Evolutionary conservation across 2,113 vertebrate genomes (phyloP).

Genomic region (Petaurus breviceps): DNA sequence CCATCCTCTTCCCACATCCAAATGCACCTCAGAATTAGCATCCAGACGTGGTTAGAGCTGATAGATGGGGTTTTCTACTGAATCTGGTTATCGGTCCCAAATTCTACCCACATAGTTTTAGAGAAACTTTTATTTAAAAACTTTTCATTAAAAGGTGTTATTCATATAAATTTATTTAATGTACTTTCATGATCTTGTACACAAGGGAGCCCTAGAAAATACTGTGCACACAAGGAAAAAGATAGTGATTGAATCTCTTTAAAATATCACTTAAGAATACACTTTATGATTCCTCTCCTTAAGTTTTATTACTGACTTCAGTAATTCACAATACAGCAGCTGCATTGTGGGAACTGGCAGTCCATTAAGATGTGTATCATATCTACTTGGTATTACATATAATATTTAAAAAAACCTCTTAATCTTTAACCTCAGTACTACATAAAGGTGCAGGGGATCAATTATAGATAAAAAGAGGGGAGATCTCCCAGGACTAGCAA

Average conservation of each 20-base stretch:
- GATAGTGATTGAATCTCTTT: conserved; percentile 11
- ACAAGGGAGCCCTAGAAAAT: conserved; percentile 1
- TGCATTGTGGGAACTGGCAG: conserved; percentile 61
- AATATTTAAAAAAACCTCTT: conserved; percentile 74
- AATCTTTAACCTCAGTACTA: conserved; percentile 76
- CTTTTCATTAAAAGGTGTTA: conserved; percentile 32
- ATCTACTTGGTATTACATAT: conserved; percentile 64
- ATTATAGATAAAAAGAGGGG: conserved; percentile 80
- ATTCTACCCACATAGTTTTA: conserved; percentile 33
- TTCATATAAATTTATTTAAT: conserved; percentile 40
- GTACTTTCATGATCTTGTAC: conserved; percentile 49
- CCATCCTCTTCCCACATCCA: conserved; percentile 45
- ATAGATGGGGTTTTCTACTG: conserved; percentile 37
- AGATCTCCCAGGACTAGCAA: conserved; percentile 70
- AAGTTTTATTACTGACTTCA: conserved; percentile 54
- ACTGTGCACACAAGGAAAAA: background rate
- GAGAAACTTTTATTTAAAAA: background rate
- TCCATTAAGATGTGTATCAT: conserved; percentile 65
- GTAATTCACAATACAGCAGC: conserved; percentile 66
- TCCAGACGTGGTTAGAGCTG: conserved; percentile 47
- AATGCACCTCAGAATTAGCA: conserved; percentile 58
- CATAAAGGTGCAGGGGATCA: conserved; percentile 81
- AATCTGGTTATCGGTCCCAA: conserved; percentile 6
- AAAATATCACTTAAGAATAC: conserved; percentile 34
- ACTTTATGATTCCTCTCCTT: conserved; percentile 44